Evolutionary conservation across 2,113 vertebrate genomes (phyloP).

Genomic region (Lophura nycthemera): DNA sequence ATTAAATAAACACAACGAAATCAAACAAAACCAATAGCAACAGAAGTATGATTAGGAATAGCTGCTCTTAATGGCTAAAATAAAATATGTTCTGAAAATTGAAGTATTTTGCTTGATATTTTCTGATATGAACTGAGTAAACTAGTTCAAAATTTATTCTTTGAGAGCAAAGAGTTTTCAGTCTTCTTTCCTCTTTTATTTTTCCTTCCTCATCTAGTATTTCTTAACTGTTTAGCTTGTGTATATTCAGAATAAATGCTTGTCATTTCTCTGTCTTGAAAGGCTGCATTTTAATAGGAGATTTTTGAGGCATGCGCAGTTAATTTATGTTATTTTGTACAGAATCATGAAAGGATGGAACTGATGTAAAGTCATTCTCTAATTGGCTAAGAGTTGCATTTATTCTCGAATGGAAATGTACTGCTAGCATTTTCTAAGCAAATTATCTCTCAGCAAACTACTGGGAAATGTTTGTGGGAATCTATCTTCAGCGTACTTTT

Average conservation of each 20-base stretch:
- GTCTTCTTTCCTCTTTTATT: background rate
- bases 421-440: conserved; percentile 7
- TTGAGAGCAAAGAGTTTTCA: background rate
- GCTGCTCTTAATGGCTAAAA: background rate
- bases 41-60: background rate
- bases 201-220: background rate
- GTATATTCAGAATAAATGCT: background rate
- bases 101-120: background rate
- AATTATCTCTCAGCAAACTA: background rate
- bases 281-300: background rate
- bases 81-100: background rate
- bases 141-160: background rate
- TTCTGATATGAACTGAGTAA: background rate
- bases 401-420: background rate
- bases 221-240: background rate
- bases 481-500: background rate
- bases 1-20: background rate
- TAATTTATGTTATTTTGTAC: background rate
- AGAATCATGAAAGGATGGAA: background rate
- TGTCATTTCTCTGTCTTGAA: background rate
- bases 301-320: background rate
- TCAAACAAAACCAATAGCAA: background rate
- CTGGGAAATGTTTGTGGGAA: background rate
- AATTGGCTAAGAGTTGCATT: background rate
- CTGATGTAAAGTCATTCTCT: background rate